Base-by-base conservation (phyloP, 2,113 vertebrate species). In the Telmatochromis bifrenatus region DNA sequence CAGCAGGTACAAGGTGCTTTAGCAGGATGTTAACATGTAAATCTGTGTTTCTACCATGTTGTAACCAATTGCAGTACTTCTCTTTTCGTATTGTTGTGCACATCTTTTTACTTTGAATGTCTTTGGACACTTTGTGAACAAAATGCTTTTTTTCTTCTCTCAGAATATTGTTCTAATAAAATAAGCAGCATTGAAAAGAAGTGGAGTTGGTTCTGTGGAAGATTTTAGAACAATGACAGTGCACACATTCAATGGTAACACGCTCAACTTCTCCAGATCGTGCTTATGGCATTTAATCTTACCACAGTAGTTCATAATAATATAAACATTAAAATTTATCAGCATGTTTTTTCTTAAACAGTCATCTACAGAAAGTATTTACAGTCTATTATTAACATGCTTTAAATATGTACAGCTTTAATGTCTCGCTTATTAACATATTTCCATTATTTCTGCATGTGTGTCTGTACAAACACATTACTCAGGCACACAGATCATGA, bases 91-190 rank as follows among this genome's bases (percentile, higher is more conserved):
- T 84, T 84, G 93, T 95, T 96, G 97, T 97, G 97, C 97, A 97
- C 97, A 97, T 95, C 92, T 96, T 97, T 97, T 97, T 95, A 97
- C 95, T 93, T 94, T 96, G 88, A 94, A 95, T 97, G 97, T 97
- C 94, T 91, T 93, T 96, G 91, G 96, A 96, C 97, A 97, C 96
- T 96, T 97, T 97, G 97, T 97, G 91, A 90, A 90, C 96, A 97
- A 97, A 96, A 96, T 93, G 94, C 94, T 82, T 82, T 87, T 82
- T 87, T 94, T 95, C 97, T 96, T 97, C 96, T 97, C 96, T 95
- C 96, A 95, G 97, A 96, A 97, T 97, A 91, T 97, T 98, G 97
- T 97, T 98, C 97, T 97, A 97, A 95, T 97, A 97, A 96, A 98
- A 98, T 97, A 97, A 93, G 87, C 86, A 89, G 79, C 81, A 83